Base-by-base conservation (phyloP, 1,140 invertebrate genomes). In the Hesperophylax magnus region DNA sequence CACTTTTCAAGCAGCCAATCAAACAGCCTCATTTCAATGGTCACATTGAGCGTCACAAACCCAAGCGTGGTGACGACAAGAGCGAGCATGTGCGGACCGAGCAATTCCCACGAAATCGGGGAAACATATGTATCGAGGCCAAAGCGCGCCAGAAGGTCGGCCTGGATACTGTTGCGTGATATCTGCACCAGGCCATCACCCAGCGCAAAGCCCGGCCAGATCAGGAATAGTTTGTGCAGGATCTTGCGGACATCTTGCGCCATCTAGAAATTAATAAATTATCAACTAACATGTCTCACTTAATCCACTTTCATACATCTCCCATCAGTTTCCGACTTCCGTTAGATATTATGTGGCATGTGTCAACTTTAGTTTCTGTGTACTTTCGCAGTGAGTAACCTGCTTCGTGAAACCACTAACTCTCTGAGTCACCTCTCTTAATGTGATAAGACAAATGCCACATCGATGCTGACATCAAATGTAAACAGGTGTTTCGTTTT, bases 81-180 rank as follows among this genome's bases (percentile, higher is more conserved):
- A 0, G 89, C 89, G 0, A 88, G 75, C 78, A 89, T 92, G 86
- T 94, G 93, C 0, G 88, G 88, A 22, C 87, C 86, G 9, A 93
- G 80, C 15, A 94, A 88, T 52, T 91, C 86, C 85, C 91, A 92
- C 14, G 85, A 82, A 18, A 94, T 83, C 0, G 93, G 93, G 75
- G 92, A 91, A 72, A 90, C 89, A 84, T 94, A 94, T 3, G 93
- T 93, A 83, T 94, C 91, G 89, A 94, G 93, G 61, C 93, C 91
- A 84, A 93, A 94, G 65, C 92, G 90, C 7, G 84, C 85, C 6
- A 94, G 86, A 22, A 94, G 89, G 84, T 87, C 85, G 15, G 89
- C 87, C 72, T 90, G 91, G 85, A 94, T 93, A 27, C 93, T 93
- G 86, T 94, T 94, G 84, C 90, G 93, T 53, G 92, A 92, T 75